These are phyloP conservation scores for Ceryle rudis DNA, from an alignment of 2,797 vertebrate species.

Conservation along the genomic window DNA sequence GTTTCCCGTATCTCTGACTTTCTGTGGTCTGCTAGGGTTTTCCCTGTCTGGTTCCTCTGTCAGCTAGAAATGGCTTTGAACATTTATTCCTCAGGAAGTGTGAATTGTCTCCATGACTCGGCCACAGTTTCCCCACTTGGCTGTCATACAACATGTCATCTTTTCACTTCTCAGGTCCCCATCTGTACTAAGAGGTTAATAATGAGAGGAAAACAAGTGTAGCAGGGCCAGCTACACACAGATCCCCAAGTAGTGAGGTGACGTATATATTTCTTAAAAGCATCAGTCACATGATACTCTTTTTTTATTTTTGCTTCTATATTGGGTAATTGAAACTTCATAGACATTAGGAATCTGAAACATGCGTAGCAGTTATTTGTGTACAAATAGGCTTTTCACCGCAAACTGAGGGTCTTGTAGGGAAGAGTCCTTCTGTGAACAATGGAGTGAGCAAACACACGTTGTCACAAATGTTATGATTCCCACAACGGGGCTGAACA, in stretches of 20 bases:
- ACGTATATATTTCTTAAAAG: conserved; percentile 37
- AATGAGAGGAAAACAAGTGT: conserved; percentile 5
- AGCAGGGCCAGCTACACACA: conserved; percentile 5
- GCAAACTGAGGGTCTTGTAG: not conserved
- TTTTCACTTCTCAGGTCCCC: not conserved
- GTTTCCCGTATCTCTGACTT: conserved; percentile 8
- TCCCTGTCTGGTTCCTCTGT: not conserved
- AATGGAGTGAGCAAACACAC: not conserved
- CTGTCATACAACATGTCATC: not conserved
- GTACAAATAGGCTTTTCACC: conserved; percentile 27
- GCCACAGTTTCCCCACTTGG: not conserved
- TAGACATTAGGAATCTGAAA: conserved; percentile 40
- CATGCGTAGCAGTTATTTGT: not conserved
- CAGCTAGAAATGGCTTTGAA: not conserved
- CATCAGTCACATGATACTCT: conserved; percentile 18
- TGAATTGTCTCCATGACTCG: not conserved
- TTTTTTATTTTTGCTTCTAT: not conserved
- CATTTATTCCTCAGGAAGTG: not conserved
- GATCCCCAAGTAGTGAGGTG: not conserved
- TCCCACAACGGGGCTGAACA: not conserved
- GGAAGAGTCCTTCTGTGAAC: not conserved
- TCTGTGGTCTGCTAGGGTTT: not conserved
- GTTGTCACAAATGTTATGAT: conserved; percentile 14
- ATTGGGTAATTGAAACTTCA: conserved; percentile 32
- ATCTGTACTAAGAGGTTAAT: not conserved